phyloP scores from a whole-genome alignment of 1,140 invertebrate genomes.

The Meloidogyne exigua region DNA sequence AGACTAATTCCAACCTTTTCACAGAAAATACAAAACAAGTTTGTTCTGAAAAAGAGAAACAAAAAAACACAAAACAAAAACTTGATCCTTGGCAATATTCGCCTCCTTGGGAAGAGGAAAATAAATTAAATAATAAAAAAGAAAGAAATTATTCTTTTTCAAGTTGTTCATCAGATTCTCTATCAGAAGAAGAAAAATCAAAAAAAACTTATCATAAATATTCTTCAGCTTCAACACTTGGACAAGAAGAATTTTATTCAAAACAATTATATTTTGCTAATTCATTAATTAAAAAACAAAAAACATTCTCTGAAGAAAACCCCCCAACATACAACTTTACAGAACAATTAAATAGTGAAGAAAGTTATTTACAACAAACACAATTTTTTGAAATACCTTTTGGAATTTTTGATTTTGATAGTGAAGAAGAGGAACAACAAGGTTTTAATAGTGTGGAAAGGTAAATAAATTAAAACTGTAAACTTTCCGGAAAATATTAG shows the following conservation, averaged over 20 bases:
- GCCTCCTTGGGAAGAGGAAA: too few relatives aligned
- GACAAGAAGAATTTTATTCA: slow-evolving; percentile 17
- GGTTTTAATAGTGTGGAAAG: background rate
- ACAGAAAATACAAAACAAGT: too few relatives aligned
- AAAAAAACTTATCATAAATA: slow-evolving; percentile 9
- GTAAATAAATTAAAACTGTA: too few relatives aligned
- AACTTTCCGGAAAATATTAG: too few relatives aligned
- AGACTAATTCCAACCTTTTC: too few relatives aligned
- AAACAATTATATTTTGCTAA: background rate
- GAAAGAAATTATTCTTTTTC: too few relatives aligned
- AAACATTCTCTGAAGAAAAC: background rate
- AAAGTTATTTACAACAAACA: background rate
- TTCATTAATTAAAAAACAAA: background rate
- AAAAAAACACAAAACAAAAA: too few relatives aligned
- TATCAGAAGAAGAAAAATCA: background rate
- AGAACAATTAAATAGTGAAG: background rate
- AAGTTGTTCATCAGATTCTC: background rate
- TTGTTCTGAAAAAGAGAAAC: too few relatives aligned
- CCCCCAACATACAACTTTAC: background rate
- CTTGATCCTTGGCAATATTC: too few relatives aligned
- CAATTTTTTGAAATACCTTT: background rate
- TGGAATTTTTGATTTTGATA: slow-evolving; percentile 13
- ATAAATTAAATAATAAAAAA: too few relatives aligned
- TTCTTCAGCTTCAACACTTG: slow-evolving; percentile 19
- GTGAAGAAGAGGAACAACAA: slow-evolving; percentile 5